Percentiles rank a stretch among this genome's conserved stretches.
Conservation (phyloP, 1,140 invertebrate genomes). For the Radopholus similis region DNA sequence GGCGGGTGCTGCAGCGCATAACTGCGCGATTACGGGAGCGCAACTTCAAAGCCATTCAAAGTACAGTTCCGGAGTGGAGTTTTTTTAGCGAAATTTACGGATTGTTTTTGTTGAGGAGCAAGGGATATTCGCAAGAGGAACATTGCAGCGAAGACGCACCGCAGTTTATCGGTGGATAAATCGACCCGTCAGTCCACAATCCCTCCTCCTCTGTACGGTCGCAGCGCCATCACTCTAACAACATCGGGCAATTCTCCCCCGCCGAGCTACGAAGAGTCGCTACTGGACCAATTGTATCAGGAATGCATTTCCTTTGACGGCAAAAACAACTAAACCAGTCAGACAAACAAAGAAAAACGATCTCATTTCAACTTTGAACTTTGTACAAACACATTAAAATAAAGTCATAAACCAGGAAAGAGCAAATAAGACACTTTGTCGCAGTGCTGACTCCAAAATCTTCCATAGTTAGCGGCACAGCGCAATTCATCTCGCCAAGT, state of each 20-base stretch:
- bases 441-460: constrained; percentile 44
- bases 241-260: constrained; percentile 51
- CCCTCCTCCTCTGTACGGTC: constrained; percentile 17
- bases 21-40: constrained; percentile 52
- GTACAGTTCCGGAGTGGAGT: constrained; percentile 32
- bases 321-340: neutral
- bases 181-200: neutral
- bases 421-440: constrained; percentile 35
- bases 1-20: constrained; percentile 52
- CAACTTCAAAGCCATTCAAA: constrained; percentile 57
- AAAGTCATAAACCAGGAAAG: constrained; percentile 36
- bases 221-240: neutral
- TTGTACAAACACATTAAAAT: neutral
- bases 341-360: no score
- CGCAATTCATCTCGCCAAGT: constrained; percentile 33
- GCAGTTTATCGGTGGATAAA: neutral
- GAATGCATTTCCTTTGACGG: constrained; percentile 47
- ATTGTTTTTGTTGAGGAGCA: constrained; percentile 46
- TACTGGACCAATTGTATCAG: constrained; percentile 56
- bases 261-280: constrained; percentile 56
- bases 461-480: constrained; percentile 34
- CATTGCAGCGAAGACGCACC: constrained; percentile 18
- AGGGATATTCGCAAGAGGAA: constrained; percentile 49
- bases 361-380: constrained; percentile 11
- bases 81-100: constrained; percentile 3